These are phyloP conservation scores for Epinephelus fuscoguttatus DNA, from an alignment of 2,113 vertebrate species.

Conservation along the genomic window DNA sequence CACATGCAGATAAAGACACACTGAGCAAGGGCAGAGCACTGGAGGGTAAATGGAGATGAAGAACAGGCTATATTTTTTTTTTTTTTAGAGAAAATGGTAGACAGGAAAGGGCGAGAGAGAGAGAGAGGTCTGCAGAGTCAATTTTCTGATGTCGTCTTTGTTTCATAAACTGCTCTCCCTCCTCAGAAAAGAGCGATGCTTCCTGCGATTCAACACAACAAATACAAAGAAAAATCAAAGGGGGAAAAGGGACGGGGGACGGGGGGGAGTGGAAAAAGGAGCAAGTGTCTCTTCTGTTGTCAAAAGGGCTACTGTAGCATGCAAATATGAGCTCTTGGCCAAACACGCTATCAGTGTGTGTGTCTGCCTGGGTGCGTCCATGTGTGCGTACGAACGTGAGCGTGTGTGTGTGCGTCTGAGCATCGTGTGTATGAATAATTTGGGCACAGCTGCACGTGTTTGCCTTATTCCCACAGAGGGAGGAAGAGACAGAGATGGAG, in stretches of 20 bases:
- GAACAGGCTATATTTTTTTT: conserved; percentile 32
- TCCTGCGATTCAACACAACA: conserved; percentile 58
- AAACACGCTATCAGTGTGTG: conserved; percentile 36
- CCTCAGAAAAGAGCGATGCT: conserved; percentile 53
- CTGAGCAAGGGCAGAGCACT: conserved; percentile 25
- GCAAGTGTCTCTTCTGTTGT: conserved; percentile 72
- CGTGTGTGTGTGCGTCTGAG: conserved; percentile 21
- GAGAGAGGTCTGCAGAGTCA: conserved; percentile 4
- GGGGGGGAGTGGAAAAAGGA: conserved; percentile 44
- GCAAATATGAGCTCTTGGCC: conserved; percentile 70
- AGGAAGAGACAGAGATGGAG: conserved; percentile 32
- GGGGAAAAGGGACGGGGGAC: neutral
- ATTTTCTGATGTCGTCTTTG: conserved; percentile 48
- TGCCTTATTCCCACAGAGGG: conserved; percentile 51
- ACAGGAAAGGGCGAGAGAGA: conserved; percentile 8
- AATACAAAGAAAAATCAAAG: conserved; percentile 58
- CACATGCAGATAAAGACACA: conserved; percentile 29
- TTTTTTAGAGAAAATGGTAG: conserved; percentile 10
- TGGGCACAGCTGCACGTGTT: conserved; percentile 70
- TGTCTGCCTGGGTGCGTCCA: neutral
- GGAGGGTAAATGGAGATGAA: conserved; percentile 27
- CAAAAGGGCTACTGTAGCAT: conserved; percentile 73
- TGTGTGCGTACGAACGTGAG: neutral
- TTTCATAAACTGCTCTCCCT: conserved; percentile 47
- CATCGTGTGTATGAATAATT: conserved; percentile 68